Evolutionary conservation across 2,113 vertebrate genomes (phyloP).

Genomic region (Xenotilapia leptura): DNA sequence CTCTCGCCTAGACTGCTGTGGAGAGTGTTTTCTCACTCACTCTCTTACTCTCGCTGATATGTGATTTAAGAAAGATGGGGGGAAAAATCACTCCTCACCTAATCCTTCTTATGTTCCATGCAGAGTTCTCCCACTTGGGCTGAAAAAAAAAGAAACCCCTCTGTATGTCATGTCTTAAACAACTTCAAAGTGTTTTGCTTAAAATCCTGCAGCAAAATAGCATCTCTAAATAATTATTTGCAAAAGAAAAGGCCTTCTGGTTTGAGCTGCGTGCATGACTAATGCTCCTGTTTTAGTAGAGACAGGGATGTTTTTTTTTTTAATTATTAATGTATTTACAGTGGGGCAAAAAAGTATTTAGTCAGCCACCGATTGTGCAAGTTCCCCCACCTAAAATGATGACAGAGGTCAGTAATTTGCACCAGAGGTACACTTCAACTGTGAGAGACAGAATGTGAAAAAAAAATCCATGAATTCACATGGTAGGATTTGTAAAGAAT

Average conservation of each 20-base stretch:
- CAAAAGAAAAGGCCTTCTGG: not conserved
- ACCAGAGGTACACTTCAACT: no score
- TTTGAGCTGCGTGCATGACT: not conserved
- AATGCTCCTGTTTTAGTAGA: not conserved
- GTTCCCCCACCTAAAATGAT: no score
- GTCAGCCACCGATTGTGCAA: no score
- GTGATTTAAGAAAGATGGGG: not conserved
- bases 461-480: no score
- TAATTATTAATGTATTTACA: not conserved
- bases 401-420: no score
- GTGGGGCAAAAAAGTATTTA: no score
- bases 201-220: not conserved
- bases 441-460: no score
- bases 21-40: not conserved
- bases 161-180: not conserved
- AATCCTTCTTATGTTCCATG: not conserved
- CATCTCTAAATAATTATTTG: not conserved
- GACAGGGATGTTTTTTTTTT: fast-evolving
- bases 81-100: not conserved
- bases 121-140: not conserved
- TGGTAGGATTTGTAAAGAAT: no score
- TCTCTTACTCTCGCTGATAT: not conserved
- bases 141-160: not conserved
- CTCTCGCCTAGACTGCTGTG: not conserved
- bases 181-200: not conserved